Conservation (phyloP, 1,140 invertebrate species). For the Megathymus violae region DNA sequence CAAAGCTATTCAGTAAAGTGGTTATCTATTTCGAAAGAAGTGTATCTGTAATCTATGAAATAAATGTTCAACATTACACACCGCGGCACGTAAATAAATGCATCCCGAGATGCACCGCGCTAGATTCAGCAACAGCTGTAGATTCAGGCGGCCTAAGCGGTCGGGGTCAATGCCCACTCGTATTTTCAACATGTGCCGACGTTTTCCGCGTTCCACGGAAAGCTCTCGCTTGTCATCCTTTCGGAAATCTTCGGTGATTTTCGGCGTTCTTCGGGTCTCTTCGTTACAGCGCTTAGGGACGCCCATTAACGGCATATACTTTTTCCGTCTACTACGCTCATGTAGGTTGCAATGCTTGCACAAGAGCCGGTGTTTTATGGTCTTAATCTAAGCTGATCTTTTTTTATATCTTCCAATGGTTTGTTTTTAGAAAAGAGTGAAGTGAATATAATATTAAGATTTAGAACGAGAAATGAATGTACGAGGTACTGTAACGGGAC, state of each 20-base stretch:
- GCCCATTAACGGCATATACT: slow-evolving; percentile 47
- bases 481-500: slow-evolving; percentile 12
- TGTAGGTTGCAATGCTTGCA: not conserved
- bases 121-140: slow-evolving; percentile 79
- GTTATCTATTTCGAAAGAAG: slow-evolving; percentile 28
- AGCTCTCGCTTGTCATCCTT: slow-evolving; percentile 76
- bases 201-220: slow-evolving; percentile 82
- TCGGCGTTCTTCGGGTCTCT: slow-evolving; percentile 54
- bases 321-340: slow-evolving; percentile 39
- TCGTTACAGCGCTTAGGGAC: slow-evolving; percentile 37
- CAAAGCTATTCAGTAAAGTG: slow-evolving; percentile 25
- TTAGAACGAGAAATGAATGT: slow-evolving; percentile 18
- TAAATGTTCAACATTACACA: slow-evolving; percentile 45
- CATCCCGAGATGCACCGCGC: slow-evolving; percentile 67
- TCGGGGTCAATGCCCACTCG: slow-evolving; percentile 80
- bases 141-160: slow-evolving; percentile 67
- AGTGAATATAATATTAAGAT: slow-evolving; percentile 6
- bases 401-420: too few species aligned
- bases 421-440: slow-evolving; percentile 21
- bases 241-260: slow-evolving; percentile 64
- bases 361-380: not conserved
- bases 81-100: slow-evolving; percentile 66
- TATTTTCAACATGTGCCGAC: slow-evolving; percentile 82
- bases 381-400: too few species aligned
- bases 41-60: slow-evolving; percentile 45